A percentile compares a stretch with the other conserved stretches of the same genome.
Conservation (phyloP, 2,888 invertebrate genomes). For the Boloria selene region DNA sequence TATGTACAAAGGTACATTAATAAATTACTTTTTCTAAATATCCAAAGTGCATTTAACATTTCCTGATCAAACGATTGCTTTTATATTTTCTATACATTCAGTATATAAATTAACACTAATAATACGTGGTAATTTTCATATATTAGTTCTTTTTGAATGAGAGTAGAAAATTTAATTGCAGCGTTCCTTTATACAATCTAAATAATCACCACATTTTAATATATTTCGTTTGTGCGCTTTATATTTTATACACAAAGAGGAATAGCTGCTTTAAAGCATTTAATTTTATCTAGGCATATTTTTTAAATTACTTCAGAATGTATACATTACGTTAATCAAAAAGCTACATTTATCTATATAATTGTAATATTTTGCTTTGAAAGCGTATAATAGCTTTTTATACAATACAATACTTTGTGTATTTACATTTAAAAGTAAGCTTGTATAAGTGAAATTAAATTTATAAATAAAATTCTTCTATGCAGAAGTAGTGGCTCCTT, state of each 20-base stretch:
- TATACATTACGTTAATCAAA: neutral
- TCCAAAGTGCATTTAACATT: constrained; percentile 1
- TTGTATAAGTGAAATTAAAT: too few relatives aligned
- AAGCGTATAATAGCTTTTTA: too few relatives aligned
- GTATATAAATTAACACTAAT: neutral
- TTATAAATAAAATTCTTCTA: too few relatives aligned
- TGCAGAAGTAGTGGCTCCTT: too few relatives aligned
- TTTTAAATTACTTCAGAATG: constrained; percentile 6
- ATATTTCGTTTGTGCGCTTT: constrained; percentile 15
- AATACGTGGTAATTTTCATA: constrained; percentile 9
- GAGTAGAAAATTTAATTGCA: constrained; percentile 13
- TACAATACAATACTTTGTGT: too few relatives aligned
- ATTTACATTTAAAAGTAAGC: too few relatives aligned
- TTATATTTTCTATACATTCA: neutral
- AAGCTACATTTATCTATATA: neutral
- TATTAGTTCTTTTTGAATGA: neutral
- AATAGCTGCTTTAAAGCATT: constrained; percentile 4
- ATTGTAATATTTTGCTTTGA: too few relatives aligned
- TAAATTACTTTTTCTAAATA: neutral
- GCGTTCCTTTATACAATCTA: constrained; percentile 10
- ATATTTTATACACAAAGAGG: neutral
- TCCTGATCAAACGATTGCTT: constrained; percentile 15
- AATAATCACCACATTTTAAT: constrained; percentile 17
- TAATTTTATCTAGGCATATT: constrained; percentile 15
- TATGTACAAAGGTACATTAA: neutral